Percentiles rank a stretch among this genome's conserved stretches.
Conservation (phyloP, 2,888 invertebrate species). For the Phortica okadai region DNA sequence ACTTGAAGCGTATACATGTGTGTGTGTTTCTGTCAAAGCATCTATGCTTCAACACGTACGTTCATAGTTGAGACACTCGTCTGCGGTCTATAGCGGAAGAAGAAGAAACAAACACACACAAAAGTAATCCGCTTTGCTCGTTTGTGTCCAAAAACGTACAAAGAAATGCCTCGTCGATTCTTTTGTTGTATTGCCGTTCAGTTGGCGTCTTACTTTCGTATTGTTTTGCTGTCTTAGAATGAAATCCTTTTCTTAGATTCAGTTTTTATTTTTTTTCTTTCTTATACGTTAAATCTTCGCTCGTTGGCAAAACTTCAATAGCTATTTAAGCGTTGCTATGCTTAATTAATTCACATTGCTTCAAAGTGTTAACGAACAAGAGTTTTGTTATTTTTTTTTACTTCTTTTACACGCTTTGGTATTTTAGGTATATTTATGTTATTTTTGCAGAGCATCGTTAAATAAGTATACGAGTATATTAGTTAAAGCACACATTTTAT, state of each 20-base stretch:
- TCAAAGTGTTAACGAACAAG: not conserved
- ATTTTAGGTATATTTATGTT: not conserved
- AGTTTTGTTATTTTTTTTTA: constrained; percentile 2
- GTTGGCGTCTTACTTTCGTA: not conserved
- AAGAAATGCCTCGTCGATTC: not conserved
- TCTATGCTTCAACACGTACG: not conserved
- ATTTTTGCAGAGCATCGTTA: not conserved
- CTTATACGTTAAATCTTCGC: not conserved
- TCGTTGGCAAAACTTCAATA: not conserved
- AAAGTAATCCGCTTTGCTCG: constrained; percentile 18
- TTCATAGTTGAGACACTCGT: not conserved
- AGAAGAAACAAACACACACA: not conserved
- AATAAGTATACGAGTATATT: no score
- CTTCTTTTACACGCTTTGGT: not conserved
- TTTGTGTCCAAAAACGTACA: not conserved
- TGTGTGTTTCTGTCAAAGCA: not conserved
- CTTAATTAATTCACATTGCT: constrained; percentile 21
- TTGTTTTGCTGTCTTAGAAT: not conserved
- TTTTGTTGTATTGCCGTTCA: not conserved
- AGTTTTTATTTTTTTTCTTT: not conserved
- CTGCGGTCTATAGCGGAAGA: not conserved
- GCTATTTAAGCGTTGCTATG: constrained; percentile 16
- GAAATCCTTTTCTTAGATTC: not conserved
- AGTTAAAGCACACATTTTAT: not conserved
- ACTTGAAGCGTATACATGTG: not conserved